Conservation (phyloP, 2,113 vertebrate species). For the Pelusios castaneus region DNA sequence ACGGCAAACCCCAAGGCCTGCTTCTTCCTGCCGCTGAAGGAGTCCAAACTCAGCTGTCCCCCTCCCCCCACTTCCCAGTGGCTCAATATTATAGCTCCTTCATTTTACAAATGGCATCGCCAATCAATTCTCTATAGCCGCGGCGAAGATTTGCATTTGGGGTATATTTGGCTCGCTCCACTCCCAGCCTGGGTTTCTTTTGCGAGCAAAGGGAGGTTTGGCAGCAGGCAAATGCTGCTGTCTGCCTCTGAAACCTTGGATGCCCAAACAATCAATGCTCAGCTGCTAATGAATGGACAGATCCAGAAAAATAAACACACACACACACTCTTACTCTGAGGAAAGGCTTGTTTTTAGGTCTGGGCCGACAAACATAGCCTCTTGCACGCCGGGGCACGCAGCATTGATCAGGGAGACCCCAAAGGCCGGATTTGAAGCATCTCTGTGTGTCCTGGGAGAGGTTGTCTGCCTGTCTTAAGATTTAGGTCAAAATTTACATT, state of each 20-base stretch:
- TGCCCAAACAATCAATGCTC: neutral
- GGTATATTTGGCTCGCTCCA: neutral
- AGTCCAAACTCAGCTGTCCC: neutral
- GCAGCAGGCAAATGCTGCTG: neutral
- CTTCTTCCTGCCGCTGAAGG: neutral
- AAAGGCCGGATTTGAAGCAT: neutral
- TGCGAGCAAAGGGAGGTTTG: neutral
- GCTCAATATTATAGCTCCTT: constrained; percentile 74
- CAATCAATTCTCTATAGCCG: constrained; percentile 79
- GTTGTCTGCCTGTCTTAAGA: neutral
- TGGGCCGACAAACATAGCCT: neutral
- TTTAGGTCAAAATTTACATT: neutral
- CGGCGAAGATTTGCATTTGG: neutral
- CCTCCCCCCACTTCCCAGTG: constrained; percentile 40
- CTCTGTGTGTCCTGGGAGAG: neutral
- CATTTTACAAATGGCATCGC: constrained; percentile 69
- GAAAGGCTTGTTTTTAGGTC: neutral
- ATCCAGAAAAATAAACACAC: neutral
- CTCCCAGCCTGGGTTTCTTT: neutral
- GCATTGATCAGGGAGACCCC: neutral
- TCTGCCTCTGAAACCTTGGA: neutral
- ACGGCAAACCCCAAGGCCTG: neutral
- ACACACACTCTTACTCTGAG: neutral
- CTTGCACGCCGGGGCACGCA: neutral
- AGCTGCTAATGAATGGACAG: neutral